A percentile compares a stretch with the other conserved stretches of the same genome.
phyloP scores from a whole-genome alignment of 2,888 invertebrate species.

The Meiosimyza decipiens region DNA sequence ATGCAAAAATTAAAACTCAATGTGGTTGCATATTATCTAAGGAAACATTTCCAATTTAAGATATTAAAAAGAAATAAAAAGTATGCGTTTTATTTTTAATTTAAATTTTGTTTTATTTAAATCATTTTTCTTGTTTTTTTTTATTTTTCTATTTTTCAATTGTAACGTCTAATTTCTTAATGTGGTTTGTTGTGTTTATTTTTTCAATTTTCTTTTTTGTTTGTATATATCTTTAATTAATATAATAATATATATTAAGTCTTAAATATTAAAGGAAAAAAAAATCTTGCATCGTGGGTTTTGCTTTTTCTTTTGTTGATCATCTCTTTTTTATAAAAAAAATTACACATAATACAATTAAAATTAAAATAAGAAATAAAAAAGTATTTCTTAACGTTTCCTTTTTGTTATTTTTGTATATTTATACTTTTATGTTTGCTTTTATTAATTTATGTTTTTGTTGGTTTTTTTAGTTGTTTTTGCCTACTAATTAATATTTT shows the following conservation, averaged over 20 bases:
- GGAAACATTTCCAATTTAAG: no score
- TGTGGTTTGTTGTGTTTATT: conserved; percentile 46
- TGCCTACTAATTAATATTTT: conserved; percentile 61
- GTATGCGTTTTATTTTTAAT: conserved; percentile 44
- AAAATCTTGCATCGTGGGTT: conserved; percentile 54
- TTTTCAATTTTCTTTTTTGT: conserved; percentile 49
- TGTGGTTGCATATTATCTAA: no score
- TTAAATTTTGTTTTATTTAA: conserved; percentile 52
- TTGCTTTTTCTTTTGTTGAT: conserved; percentile 51
- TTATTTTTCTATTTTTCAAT: conserved; percentile 43
- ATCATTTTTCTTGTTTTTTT: conserved; percentile 52
- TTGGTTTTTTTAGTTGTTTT: conserved; percentile 58
- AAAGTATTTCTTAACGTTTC: conserved; percentile 65
- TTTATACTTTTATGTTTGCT: conserved; percentile 45
- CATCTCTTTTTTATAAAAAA: conserved; percentile 60
- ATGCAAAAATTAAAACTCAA: no score
- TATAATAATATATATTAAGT: conserved; percentile 52
- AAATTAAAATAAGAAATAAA: conserved; percentile 65
- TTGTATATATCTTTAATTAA: conserved; percentile 48
- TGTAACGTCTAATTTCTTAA: conserved; percentile 56
- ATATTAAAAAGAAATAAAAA: conserved; percentile 37
- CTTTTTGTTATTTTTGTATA: conserved; percentile 54
- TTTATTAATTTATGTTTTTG: conserved; percentile 53
- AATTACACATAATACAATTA: conserved; percentile 66
- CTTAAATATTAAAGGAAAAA: conserved; percentile 55